Conservation (phyloP, 2,797 vertebrate genomes). For the Xenops minutus region DNA sequence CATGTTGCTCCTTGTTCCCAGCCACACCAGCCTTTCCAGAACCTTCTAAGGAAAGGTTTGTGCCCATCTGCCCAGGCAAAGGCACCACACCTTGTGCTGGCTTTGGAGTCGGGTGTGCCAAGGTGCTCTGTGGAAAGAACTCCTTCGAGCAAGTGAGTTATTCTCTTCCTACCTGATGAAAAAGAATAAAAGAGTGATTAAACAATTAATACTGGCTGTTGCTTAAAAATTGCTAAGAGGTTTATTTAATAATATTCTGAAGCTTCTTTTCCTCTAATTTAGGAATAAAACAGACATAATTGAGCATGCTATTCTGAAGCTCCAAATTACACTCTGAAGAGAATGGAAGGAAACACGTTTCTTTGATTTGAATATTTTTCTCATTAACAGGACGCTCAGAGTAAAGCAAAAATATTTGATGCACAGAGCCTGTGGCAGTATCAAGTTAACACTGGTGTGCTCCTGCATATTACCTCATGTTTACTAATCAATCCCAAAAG, state of each 20-base stretch:
- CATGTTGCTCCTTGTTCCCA: not conserved
- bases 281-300: conserved; percentile 35
- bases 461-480: conserved; percentile 7
- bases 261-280: not conserved
- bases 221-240: conserved; percentile 13
- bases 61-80: not conserved
- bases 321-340: conserved; percentile 28
- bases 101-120: not conserved
- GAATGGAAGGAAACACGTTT: conserved; percentile 23
- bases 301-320: conserved; percentile 6
- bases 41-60: not conserved
- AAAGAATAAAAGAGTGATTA: conserved; percentile 12
- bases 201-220: conserved; percentile 46
- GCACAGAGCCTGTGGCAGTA: conserved; percentile 36
- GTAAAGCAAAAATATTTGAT: conserved; percentile 57
- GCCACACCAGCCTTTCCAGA: not conserved
- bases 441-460: conserved; percentile 21
- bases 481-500: conserved; percentile 58
- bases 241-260: conserved; percentile 15
- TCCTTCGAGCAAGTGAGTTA: not conserved
- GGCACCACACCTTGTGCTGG: fast-evolving
- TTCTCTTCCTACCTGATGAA: not conserved
- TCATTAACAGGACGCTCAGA: conserved; percentile 51
- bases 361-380: conserved; percentile 68
- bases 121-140: not conserved